Percentiles rank a stretch among this genome's conserved stretches.
These are phyloP conservation scores for Numenius arquata DNA, from an alignment of 2,113 vertebrate genomes.

Conservation along the genomic window DNA sequence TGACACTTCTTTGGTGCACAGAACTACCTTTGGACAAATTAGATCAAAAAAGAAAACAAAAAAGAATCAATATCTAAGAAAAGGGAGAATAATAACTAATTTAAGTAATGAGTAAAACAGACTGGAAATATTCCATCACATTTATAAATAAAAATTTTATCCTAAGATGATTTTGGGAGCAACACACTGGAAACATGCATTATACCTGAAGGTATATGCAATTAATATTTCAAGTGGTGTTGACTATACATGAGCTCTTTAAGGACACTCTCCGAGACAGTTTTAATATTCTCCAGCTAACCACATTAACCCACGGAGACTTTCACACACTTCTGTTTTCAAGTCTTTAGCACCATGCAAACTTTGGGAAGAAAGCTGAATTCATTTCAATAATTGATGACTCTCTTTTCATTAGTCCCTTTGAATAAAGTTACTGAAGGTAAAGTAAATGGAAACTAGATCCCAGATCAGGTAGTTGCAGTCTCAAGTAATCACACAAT, in stretches of 20 bases:
- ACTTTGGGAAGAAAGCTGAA: constrained; percentile 38
- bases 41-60: not conserved
- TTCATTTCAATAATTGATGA: constrained; percentile 48
- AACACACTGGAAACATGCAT: not conserved
- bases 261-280: not conserved
- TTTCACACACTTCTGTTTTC: not conserved
- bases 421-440: constrained; percentile 42
- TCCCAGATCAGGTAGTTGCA: not conserved
- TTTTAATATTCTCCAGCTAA: not conserved
- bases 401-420: constrained; percentile 25
- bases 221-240: not conserved
- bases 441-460: constrained; percentile 36
- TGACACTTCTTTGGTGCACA: not conserved
- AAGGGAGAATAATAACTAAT: not conserved
- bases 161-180: not conserved
- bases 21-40: not conserved
- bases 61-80: not conserved
- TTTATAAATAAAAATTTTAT: not conserved
- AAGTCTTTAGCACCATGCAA: not conserved
- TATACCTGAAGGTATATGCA: not conserved
- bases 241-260: not conserved
- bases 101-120: not conserved
- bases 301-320: not conserved
- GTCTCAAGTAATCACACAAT: constrained; percentile 35
- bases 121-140: not conserved